Base-by-base conservation (phyloP, 1,140 invertebrate genomes). In the Mesaphorura yosii region DNA sequence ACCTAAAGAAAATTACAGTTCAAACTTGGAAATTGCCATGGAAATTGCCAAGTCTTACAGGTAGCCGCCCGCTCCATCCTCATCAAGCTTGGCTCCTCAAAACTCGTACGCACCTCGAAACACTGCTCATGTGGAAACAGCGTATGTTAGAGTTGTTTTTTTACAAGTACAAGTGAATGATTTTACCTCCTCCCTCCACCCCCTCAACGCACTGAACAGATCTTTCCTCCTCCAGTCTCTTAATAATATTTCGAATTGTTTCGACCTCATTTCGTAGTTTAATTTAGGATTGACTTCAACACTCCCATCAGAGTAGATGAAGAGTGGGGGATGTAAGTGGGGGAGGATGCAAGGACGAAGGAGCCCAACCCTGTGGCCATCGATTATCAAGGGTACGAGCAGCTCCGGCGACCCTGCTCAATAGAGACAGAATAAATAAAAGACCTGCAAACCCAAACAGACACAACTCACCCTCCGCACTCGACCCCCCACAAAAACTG, bases 1-100 rank as follows among this genome's bases (percentile, higher is more conserved):
- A 70, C 78, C 79, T 80, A 57, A 2, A 10, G 20, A 20, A 25
- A 10, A 28, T 3, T 29, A 28, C 37, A 26, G 27, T n/a, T 20
- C 15, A 20, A 52, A 48, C 4, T 37, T 29, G 4, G 3, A 34
- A 4, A 26, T 14, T 23, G 22, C 17, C 17, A 29, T 19, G 3
- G 26, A 14, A 40, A 5, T 40, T 14, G 10, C 7, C 23, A 31
- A 51, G 14, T 71, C 74, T 69, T 73, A 82, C 88, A 88, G 44
- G 88, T 86, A 38, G 87, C 88, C 57, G 86, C 86, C 59, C 90
- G 76, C 68, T 95, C 90, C 81, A 95, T 88, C 72, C 88, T 74
- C 12, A 89, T 72, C n/a, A 47, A 28, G 49, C 80, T 78, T 61
- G 75, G 75, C 59, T 79, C 79, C 55, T 75, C 75, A 63, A 79